Conservation (phyloP, 64 coral and sea anemone species). For the Montipora efflorescens region DNA sequence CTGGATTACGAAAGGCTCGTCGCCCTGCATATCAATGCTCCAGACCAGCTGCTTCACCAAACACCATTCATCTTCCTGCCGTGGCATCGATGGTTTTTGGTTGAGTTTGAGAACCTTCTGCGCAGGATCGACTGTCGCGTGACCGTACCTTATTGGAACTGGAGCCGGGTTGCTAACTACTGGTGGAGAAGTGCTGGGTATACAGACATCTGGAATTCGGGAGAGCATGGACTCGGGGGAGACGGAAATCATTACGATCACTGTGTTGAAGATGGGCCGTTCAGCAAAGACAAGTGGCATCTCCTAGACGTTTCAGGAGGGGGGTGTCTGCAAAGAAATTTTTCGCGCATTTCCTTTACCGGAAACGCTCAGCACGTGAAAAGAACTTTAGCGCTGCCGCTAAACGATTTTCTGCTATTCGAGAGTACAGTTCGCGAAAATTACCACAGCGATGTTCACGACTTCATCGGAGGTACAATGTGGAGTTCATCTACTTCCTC, state of each 20-base stretch:
- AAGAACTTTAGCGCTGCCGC: conserved; percentile 31
- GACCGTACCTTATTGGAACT: conserved; percentile 93
- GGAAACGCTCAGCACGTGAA: conserved; percentile 22
- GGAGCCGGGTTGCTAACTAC: conserved; percentile 73
- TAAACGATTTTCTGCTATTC: conserved; percentile 57
- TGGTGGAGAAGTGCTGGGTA: conserved; percentile 57
- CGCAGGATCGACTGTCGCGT: conserved; percentile 90
- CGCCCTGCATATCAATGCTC: conserved; percentile 35
- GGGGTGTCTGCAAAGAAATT: conserved; percentile 26
- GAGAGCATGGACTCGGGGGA: conserved; percentile 72
- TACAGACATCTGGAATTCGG: conserved; percentile 79
- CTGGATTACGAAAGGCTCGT: conserved; percentile 60
- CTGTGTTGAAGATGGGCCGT: conserved; percentile 82
- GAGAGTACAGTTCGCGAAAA: conserved; percentile 53
- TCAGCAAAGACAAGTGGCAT: conserved; percentile 51
- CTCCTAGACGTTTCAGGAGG: conserved; percentile 9
- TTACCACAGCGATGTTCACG: conserved; percentile 70
- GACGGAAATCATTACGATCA: conserved; percentile 43
- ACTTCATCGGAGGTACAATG: conserved; percentile 86
- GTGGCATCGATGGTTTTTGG: conserved; percentile 95
- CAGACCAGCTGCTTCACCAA: conserved; percentile 39
- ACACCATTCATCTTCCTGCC: conserved; percentile 76
- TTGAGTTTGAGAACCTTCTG: conserved; percentile 90
- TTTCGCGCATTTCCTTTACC: not conserved
- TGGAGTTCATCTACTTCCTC: not conserved